Base-by-base conservation (phyloP, 1,140 invertebrate species). In the Diabrotica virgifera region DNA sequence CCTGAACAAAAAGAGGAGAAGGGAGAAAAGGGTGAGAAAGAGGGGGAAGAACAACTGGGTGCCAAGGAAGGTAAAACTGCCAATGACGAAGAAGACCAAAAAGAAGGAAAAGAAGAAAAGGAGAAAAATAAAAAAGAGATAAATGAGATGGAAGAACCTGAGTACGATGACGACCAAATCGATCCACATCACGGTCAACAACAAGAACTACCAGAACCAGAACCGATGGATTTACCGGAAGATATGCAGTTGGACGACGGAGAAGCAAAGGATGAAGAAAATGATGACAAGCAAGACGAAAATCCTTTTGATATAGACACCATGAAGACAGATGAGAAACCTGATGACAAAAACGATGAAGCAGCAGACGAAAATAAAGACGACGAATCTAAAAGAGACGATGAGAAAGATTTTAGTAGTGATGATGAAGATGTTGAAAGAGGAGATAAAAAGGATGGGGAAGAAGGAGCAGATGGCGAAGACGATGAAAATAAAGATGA, bases 111-210 rank as follows among this genome's bases (percentile, higher is more conserved):
- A 77, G 69, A 83, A 80, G 67, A 85, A 64, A 74, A 78, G 66
- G 78, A 82, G 66, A 74, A 82, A 56, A 79, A 83, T 60, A 84
- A 90, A 67, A 82, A 90, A 74, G 85, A 87, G 62, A 85, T 89
- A 64, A 90, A 93, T 74, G 87, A 91, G 79, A 84, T 93, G 79
- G 85, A 93, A 57, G 91, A 94, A 67, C 83, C 84, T 5, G 88
- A 93, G 74, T 76, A 86, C 67, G 88, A 93, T 77, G 91, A 94
- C 74, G 89, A 94, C 76, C 91, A 95, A 80, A 81, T 89, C 0
- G 92, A 96, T 85, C 91, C 92, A 14, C 89, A 94, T 77, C 91
- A 95, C 77, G 91, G 90, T 36, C 88, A 92, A 50, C 82, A 90
- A 60, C 84, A 87, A 72, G 85, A 88, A 66, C 82, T 87, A 52